A percentile compares a stretch with the other conserved stretches of the same genome.
These are phyloP conservation scores for Gibbula magus DNA, from an alignment of 2,888 invertebrate species.

Conservation along the genomic window DNA sequence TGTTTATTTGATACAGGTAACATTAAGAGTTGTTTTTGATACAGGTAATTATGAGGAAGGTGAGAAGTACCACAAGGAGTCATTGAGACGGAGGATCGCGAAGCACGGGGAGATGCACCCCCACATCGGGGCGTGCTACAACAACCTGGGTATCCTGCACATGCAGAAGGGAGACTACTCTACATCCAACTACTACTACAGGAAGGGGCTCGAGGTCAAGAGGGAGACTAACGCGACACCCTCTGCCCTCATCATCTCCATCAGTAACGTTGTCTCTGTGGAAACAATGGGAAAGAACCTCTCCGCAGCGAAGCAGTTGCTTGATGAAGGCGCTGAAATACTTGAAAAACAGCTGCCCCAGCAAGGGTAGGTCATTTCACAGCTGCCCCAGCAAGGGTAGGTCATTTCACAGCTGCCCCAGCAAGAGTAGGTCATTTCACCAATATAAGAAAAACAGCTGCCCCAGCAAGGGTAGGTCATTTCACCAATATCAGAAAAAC, in stretches of 20 bases:
- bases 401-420: too few relatives aligned
- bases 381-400: too few relatives aligned
- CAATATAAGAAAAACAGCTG: too few relatives aligned
- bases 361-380: neutral
- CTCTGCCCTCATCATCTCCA: slow-evolving; percentile 44
- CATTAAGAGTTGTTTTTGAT: neutral
- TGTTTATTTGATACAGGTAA: neutral
- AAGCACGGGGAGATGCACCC: slow-evolving; percentile 39
- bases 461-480: too few relatives aligned
- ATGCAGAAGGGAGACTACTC: slow-evolving; percentile 45
- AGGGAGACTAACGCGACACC: slow-evolving; percentile 39
- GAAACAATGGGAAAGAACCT: slow-evolving; percentile 28
- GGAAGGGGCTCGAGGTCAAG: slow-evolving; percentile 46
- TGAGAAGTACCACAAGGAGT: slow-evolving; percentile 43
- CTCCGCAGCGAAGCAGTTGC: slow-evolving; percentile 34
- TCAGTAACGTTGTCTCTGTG: slow-evolving; percentile 46
- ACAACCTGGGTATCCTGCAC: slow-evolving; percentile 57
- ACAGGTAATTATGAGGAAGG: slow-evolving; percentile 52
- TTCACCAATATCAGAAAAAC: too few relatives aligned
- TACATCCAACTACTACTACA: slow-evolving; percentile 47
- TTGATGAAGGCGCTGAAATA: slow-evolving; percentile 38
- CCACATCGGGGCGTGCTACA: slow-evolving; percentile 43
- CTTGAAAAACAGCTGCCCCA: slow-evolving; percentile 19
- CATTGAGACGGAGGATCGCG: slow-evolving; percentile 33
- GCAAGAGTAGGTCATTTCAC: too few relatives aligned